A percentile compares a stretch with the other conserved stretches of the same genome.
phyloP scores from a whole-genome alignment of 64 coral and sea anemone genomes.

The Stichodactyla mertensii region DNA sequence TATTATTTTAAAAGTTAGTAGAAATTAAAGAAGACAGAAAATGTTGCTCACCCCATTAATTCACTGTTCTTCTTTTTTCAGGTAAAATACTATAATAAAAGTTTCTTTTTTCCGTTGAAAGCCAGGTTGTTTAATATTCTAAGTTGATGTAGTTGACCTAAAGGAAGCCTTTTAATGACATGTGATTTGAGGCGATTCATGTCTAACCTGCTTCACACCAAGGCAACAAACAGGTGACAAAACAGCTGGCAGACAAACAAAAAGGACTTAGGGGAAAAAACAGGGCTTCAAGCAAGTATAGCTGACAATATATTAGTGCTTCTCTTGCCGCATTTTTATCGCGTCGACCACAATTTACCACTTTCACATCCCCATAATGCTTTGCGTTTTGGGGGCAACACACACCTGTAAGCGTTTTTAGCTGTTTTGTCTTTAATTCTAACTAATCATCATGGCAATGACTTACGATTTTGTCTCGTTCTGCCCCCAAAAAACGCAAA shows the following conservation, averaged over 20 bases:
- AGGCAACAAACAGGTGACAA: background rate
- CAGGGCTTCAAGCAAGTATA: background rate
- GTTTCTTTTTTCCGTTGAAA: background rate
- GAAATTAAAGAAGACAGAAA: background rate
- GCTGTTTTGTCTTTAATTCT: too few relatives aligned
- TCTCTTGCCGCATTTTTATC: background rate
- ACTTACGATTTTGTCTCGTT: too few relatives aligned
- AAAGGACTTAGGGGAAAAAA: background rate
- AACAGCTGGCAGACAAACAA: background rate
- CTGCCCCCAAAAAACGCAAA: too few relatives aligned
- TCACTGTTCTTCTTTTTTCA: background rate
- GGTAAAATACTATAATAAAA: background rate
- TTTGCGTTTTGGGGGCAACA: too few relatives aligned
- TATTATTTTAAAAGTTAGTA: too few relatives aligned
- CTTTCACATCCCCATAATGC: too few relatives aligned
- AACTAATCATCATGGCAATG: too few relatives aligned
- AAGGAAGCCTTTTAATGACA: background rate
- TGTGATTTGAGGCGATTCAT: slow-evolving; percentile 8
- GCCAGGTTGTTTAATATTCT: background rate
- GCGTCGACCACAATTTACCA: too few relatives aligned
- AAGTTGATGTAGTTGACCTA: background rate
- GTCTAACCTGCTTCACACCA: slow-evolving; percentile 1
- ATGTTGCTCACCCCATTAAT: background rate
- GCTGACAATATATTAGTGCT: background rate
- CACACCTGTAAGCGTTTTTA: too few relatives aligned